These are phyloP conservation scores for Lepidocolaptes lacrymiger DNA, from an alignment of 2,797 vertebrate genomes.

Conservation along the genomic window DNA sequence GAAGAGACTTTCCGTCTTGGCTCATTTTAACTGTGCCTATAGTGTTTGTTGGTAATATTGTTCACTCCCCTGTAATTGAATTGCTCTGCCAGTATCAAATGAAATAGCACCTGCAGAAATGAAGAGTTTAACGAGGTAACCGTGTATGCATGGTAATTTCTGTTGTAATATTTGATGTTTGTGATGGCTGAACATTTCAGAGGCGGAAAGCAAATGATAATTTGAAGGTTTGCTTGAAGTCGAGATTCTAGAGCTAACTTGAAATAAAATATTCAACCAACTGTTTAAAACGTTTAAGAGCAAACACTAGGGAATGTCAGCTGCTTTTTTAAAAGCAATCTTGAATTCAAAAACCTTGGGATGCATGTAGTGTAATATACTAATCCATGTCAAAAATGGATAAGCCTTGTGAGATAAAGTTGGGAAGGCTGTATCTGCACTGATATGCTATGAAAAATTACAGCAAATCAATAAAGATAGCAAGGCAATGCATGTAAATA, in stretches of 20 bases:
- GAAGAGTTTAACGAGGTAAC: slow-evolving; percentile 32
- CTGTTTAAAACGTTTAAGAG: not conserved
- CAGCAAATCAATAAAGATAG: not conserved
- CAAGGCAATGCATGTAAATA: not conserved
- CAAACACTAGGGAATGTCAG: not conserved
- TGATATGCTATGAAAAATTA: not conserved
- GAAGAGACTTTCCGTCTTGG: slow-evolving; percentile 12
- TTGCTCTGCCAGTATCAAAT: not conserved
- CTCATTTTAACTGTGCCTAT: slow-evolving; percentile 49
- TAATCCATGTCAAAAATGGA: not conserved
- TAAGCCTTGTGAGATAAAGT: not conserved
- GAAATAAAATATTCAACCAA: not conserved
- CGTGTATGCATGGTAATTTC: not conserved
- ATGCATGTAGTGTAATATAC: not conserved
- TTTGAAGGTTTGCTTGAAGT: not conserved
- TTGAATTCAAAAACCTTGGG: not conserved
- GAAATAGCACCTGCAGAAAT: not conserved
- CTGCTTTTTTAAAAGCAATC: not conserved
- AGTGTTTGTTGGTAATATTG: slow-evolving; percentile 19
- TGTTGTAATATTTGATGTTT: slow-evolving; percentile 6
- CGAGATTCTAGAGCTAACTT: not conserved
- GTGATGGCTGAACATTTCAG: not conserved
- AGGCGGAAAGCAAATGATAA: not conserved
- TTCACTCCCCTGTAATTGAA: slow-evolving; percentile 58
- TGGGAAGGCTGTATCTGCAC: not conserved